Evolutionary conservation across 2,888 invertebrate species (phyloP).

Genomic region (Cephus pygmeus): DNA sequence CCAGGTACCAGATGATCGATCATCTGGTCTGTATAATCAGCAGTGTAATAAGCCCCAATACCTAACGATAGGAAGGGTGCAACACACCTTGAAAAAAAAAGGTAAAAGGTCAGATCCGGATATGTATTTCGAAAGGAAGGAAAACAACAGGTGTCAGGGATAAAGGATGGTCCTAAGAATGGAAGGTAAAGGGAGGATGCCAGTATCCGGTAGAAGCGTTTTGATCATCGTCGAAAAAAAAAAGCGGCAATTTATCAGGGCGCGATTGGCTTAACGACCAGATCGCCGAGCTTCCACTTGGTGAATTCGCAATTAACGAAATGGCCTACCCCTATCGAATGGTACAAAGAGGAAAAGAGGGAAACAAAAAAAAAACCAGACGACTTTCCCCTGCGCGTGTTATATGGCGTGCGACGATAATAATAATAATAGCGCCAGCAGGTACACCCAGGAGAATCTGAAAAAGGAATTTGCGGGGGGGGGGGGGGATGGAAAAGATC

Average conservation of each 20-base stretch:
- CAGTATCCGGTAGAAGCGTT: background rate
- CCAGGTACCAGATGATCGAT: background rate
- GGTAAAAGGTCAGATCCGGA: background rate
- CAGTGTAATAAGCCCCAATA: background rate
- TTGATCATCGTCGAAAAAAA: background rate
- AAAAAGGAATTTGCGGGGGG: background rate
- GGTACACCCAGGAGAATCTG: background rate
- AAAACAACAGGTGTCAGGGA: background rate
- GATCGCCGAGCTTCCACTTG: background rate
- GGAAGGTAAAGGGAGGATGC: background rate
- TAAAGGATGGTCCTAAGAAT: background rate
- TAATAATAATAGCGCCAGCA: background rate
- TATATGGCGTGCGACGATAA: no score
- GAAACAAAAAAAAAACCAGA: no score
- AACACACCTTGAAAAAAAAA: background rate
- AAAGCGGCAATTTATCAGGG: background rate
- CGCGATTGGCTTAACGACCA: background rate
- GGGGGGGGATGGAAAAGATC: background rate
- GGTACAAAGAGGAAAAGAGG: background rate
- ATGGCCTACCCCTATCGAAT: background rate
- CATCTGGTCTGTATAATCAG: background rate
- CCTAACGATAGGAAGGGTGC: no score
- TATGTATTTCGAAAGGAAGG: background rate
- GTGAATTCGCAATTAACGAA: background rate
- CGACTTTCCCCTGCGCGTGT: no score